Percentiles rank a stretch among this genome's conserved stretches.
Conservation (phyloP, 2,797 vertebrate species). For the Coregonus ussuriensis region DNA sequence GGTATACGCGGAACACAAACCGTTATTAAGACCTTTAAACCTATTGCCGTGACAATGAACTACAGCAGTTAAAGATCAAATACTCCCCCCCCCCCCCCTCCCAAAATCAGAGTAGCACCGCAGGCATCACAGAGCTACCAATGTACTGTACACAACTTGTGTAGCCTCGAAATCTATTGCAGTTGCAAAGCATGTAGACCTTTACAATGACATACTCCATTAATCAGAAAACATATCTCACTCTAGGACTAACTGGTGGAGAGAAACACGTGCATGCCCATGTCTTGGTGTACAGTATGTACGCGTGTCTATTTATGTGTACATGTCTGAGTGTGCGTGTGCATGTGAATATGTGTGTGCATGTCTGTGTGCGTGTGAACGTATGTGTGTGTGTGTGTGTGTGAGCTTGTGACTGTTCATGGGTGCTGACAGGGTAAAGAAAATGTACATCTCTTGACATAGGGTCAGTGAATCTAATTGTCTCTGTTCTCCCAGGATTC, state of each 20-base stretch:
- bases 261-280: neutral
- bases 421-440: neutral
- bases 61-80: neutral
- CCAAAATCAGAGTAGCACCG: neutral
- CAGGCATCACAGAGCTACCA: neutral
- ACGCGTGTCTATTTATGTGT: constrained; percentile 12
- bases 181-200: neutral
- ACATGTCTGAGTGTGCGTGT: neutral
- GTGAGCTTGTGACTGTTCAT: constrained; percentile 1
- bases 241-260: neutral
- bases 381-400: constrained; percentile 7
- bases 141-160: neutral
- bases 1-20: too few species aligned
- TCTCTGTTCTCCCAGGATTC: neutral
- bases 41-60: neutral
- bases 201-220: too few species aligned
- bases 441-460: too few species aligned
- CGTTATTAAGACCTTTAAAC: too few species aligned
- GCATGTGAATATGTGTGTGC: neutral
- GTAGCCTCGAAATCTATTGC: neutral
- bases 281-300: neutral
- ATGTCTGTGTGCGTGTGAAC: neutral
- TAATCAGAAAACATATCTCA: too few species aligned
- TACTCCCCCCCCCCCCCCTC: neutral
- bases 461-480: too few species aligned